A percentile compares a stretch with the other conserved stretches of the same genome.
Conservation (phyloP, 2,113 vertebrate genomes). For the Donacobius atricapilla region DNA sequence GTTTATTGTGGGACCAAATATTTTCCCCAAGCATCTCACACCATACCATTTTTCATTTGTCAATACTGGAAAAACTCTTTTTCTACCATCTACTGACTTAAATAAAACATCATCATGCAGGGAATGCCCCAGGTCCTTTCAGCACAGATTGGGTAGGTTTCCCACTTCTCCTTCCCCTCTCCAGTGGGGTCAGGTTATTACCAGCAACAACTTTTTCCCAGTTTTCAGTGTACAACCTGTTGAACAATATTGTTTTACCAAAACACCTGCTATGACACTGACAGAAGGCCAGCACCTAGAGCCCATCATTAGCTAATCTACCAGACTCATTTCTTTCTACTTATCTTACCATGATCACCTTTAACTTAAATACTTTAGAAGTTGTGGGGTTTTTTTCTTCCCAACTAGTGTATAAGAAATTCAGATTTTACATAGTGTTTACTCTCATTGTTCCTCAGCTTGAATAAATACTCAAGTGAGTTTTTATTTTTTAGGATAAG, state of each 20-base stretch:
- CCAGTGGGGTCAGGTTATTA: neutral
- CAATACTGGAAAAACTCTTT: neutral
- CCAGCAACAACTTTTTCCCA: neutral
- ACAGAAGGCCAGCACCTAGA: neutral
- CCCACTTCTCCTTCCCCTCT: neutral
- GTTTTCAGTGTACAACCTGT: neutral
- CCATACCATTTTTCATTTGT: neutral
- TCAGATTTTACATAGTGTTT: neutral
- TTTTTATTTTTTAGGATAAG: neutral
- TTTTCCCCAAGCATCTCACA: neutral
- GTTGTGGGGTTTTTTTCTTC: rapidly evolving
- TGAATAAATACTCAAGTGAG: neutral
- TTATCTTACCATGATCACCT: neutral
- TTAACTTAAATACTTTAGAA: neutral
- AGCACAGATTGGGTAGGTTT: neutral
- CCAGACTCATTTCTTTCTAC: neutral
- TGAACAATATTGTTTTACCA: neutral
- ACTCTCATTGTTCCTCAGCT: neutral
- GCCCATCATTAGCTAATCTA: neutral
- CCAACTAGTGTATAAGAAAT: neutral
- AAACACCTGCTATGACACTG: neutral
- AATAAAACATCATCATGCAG: neutral
- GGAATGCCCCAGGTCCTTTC: neutral
- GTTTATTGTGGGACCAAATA: neutral
- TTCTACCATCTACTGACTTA: neutral